A percentile compares a stretch with the other conserved stretches of the same genome.
Conservation (phyloP, 2,797 vertebrate genomes). For the Fistularia commersonii region DNA sequence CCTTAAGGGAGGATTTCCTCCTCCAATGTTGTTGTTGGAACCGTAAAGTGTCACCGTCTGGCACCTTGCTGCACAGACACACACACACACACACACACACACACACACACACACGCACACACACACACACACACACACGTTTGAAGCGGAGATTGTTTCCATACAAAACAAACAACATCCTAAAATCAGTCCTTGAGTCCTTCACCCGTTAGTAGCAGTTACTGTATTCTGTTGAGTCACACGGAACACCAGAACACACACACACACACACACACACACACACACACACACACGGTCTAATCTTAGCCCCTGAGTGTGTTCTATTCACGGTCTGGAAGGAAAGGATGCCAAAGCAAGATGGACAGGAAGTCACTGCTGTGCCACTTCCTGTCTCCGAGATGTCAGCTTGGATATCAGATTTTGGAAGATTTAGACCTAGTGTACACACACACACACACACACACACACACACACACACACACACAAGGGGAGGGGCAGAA, state of each 20-base stretch:
- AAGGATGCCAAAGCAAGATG: conserved; percentile 44
- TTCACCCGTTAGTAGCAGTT: too few relatives aligned
- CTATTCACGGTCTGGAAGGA: conserved; percentile 53
- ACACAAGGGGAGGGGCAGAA: too few relatives aligned
- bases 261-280: too few relatives aligned
- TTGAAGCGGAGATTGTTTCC: not conserved
- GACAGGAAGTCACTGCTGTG: conserved; percentile 47
- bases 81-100: too few relatives aligned
- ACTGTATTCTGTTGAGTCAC: too few relatives aligned
- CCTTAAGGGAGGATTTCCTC: conserved; percentile 27
- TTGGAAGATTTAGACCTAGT: conserved; percentile 9
- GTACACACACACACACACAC: too few relatives aligned
- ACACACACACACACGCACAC: too few relatives aligned
- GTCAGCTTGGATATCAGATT: conserved; percentile 17
- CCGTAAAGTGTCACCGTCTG: conserved; percentile 6
- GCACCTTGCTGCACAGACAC: too few relatives aligned
- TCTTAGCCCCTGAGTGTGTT: conserved; percentile 26
- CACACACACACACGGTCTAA: conserved; percentile 33
- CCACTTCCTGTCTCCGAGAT: conserved; percentile 52
- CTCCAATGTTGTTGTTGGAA: conserved; percentile 25
- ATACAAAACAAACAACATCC: too few relatives aligned
- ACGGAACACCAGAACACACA: too few relatives aligned
- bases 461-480: too few relatives aligned
- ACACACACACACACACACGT: not conserved
- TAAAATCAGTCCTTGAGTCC: too few relatives aligned